Evolutionary conservation across 2,113 vertebrate species (phyloP).

Genomic region (Nettapus auritus): DNA sequence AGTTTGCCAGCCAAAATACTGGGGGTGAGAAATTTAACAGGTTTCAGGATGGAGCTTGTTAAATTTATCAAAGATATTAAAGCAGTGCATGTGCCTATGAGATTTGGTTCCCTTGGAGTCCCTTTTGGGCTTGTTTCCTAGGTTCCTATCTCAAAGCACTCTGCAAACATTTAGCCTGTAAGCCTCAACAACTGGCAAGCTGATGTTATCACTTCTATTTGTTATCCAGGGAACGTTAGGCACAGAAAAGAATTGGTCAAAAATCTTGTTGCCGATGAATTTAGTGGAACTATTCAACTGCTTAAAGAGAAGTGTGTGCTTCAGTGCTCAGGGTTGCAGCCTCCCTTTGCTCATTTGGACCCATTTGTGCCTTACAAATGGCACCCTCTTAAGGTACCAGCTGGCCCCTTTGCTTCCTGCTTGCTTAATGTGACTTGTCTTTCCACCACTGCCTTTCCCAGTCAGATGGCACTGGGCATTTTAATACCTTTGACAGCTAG

Average conservation of each 20-base stretch:
- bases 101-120: slow-evolving; percentile 32
- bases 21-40: background rate
- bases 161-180: slow-evolving; percentile 39
- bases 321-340: background rate
- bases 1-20: slow-evolving; percentile 12
- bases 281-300: background rate
- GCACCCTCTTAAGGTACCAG: background rate
- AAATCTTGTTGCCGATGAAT: slow-evolving; percentile 22
- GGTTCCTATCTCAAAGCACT: slow-evolving; percentile 46
- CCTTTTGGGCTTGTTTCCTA: slow-evolving; percentile 42
- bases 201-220: slow-evolving; percentile 48
- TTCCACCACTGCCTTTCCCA: background rate
- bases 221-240: slow-evolving; percentile 30
- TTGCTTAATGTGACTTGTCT: background rate
- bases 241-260: background rate
- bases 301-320: background rate
- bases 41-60: background rate
- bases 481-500: background rate
- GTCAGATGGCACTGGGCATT: background rate
- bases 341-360: background rate
- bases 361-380: slow-evolving; percentile 13
- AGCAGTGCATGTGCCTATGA: background rate
- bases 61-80: slow-evolving; percentile 24
- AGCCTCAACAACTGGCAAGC: slow-evolving; percentile 48
- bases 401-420: background rate